Evolutionary conservation across 2,888 invertebrate species (phyloP).

Genomic region (Serrognathus titanus): DNA sequence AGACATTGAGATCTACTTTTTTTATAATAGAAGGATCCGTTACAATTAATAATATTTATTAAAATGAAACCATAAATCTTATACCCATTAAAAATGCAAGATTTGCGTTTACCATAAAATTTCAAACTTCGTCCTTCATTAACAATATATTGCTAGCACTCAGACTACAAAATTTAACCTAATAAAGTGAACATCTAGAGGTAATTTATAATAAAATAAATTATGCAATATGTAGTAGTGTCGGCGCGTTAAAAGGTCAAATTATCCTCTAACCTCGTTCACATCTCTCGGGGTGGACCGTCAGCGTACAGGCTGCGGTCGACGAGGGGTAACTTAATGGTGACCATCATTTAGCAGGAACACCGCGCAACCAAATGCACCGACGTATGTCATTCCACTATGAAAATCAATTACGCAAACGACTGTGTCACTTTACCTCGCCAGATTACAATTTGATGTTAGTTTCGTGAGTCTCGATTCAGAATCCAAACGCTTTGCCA

Average conservation of each 20-base stretch:
- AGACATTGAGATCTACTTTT: too few relatives aligned
- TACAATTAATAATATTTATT: too few relatives aligned
- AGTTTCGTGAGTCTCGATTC: slow-evolving; percentile 65
- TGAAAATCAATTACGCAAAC: slow-evolving; percentile 1
- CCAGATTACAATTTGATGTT: slow-evolving; percentile 14
- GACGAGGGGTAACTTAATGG: slow-evolving; percentile 23
- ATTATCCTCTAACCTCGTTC: background rate
- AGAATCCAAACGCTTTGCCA: slow-evolving; percentile 97
- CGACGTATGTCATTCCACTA: slow-evolving; percentile 14
- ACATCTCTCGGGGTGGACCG: slow-evolving; percentile 12
- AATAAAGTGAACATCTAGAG: too few relatives aligned
- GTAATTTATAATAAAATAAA: too few relatives aligned
- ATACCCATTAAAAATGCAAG: too few relatives aligned
- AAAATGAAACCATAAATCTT: too few relatives aligned
- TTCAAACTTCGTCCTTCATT: too few relatives aligned
- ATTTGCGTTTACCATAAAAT: too few relatives aligned
- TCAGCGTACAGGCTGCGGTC: slow-evolving; percentile 21
- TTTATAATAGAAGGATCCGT: too few relatives aligned
- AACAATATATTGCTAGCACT: too few relatives aligned
- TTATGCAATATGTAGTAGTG: too few relatives aligned
- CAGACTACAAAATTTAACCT: too few relatives aligned
- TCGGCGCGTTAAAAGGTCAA: slow-evolving; percentile 1
- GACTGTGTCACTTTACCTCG: background rate
- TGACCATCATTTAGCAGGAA: slow-evolving; percentile 27
- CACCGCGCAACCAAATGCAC: slow-evolving; percentile 16